Conservation (phyloP, 2,113 vertebrate species). For the Salminus brasiliensis region DNA sequence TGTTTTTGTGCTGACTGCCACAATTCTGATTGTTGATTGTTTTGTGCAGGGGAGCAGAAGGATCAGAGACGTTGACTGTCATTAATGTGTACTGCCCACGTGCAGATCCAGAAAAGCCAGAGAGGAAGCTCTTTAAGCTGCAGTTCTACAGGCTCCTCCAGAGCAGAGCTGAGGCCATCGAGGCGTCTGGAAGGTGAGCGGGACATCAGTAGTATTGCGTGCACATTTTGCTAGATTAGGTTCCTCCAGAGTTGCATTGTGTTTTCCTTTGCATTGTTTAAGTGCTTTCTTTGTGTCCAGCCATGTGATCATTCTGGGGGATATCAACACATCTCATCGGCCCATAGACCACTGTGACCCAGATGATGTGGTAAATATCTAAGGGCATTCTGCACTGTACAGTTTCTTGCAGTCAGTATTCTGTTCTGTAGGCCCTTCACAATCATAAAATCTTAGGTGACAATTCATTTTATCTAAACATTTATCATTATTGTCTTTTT, state of each 20-base stretch:
- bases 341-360: slow-evolving; percentile 88
- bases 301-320: slow-evolving; percentile 86
- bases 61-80: slow-evolving; percentile 74
- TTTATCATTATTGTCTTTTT: too few species aligned
- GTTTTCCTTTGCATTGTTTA: neutral
- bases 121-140: slow-evolving; percentile 83
- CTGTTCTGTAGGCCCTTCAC: too few species aligned
- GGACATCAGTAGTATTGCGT: neutral
- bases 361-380: slow-evolving; percentile 76
- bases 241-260: neutral
- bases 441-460: too few species aligned
- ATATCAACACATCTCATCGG: slow-evolving; percentile 86
- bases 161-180: slow-evolving; percentile 80
- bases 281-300: slow-evolving; percentile 68
- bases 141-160: slow-evolving; percentile 85
- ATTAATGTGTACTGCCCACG: slow-evolving; percentile 91
- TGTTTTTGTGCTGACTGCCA: too few species aligned
- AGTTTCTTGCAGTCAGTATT: neutral
- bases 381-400: neutral
- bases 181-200: slow-evolving; percentile 79
- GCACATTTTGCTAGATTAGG: neutral
- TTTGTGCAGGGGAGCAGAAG: slow-evolving; percentile 60
- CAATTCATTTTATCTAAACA: too few species aligned
- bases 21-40: neutral
- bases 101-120: slow-evolving; percentile 84